Conservation (phyloP, 2,888 invertebrate species). For the Phaedon cochleariae region DNA sequence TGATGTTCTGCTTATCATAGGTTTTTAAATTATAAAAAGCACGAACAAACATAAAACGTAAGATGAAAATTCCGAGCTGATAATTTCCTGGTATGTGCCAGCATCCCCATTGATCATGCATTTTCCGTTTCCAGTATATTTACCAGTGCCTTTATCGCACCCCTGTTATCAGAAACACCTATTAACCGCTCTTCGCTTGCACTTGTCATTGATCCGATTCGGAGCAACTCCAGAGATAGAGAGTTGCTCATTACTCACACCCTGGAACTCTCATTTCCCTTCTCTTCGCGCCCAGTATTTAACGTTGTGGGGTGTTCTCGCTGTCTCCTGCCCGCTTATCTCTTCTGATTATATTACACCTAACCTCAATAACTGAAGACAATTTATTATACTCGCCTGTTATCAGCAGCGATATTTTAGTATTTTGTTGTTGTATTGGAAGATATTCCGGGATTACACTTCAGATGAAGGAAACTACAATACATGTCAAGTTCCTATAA, state of each 20-base stretch:
- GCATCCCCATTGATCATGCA: conserved; percentile 62
- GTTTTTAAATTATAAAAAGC: conserved; percentile 29
- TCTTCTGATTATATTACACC: conserved; percentile 57
- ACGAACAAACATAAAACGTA: conserved; percentile 53
- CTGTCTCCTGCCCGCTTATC: conserved; percentile 55
- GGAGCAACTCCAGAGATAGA: conserved; percentile 56
- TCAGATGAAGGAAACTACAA: no score
- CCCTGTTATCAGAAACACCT: conserved; percentile 59
- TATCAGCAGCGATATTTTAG: conserved; percentile 9
- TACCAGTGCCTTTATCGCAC: conserved; percentile 60
- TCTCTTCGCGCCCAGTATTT: conserved; percentile 51
- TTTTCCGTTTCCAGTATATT: conserved; percentile 64
- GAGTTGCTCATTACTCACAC: conserved; percentile 63
- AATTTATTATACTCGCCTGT: conserved; percentile 44
- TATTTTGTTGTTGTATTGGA: background rate
- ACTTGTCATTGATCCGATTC: conserved; percentile 63
- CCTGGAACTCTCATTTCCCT: conserved; percentile 47
- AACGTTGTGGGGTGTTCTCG: conserved; percentile 50
- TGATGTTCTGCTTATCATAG: no score
- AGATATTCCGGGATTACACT: background rate
- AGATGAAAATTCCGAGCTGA: conserved; percentile 54
- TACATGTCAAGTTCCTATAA: no score
- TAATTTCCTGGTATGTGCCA: conserved; percentile 59
- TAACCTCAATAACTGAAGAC: conserved; percentile 56
- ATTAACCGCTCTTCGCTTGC: conserved; percentile 56